phyloP scores from a whole-genome alignment of 2,113 vertebrate genomes.

The Nettapus auritus region DNA sequence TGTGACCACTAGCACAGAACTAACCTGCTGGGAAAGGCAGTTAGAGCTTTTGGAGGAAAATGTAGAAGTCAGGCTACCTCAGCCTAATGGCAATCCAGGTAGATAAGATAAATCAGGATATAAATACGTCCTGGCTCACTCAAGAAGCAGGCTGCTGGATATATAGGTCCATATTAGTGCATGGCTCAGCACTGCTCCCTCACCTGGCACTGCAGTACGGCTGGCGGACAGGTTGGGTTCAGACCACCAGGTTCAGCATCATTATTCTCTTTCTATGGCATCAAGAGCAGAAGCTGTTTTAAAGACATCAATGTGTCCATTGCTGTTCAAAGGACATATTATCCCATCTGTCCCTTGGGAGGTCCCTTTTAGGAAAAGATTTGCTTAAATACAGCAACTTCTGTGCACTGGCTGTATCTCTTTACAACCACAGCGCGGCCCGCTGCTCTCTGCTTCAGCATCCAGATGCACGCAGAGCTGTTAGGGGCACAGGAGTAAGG shows the following conservation, averaged over 20 bases:
- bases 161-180: not conserved
- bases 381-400: not conserved
- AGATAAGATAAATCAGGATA: not conserved
- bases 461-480: rapidly evolving
- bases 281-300: not conserved
- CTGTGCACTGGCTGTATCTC: rapidly evolving
- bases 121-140: not conserved
- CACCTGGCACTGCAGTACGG: not conserved
- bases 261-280: not conserved
- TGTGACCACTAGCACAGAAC: not conserved
- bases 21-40: not conserved
- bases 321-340: not conserved
- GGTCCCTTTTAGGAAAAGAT: not conserved
- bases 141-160: not conserved
- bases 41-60: not conserved
- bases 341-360: not conserved
- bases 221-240: not conserved
- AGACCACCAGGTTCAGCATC: not conserved
- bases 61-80: not conserved
- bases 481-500: not conserved
- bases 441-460: not conserved
- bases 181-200: not conserved
- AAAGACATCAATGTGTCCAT: not conserved
- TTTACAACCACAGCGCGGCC: rapidly evolving
- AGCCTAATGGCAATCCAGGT: not conserved